Conservation (phyloP, 2,113 vertebrate species). For the Dicrurus megarhynchus region DNA sequence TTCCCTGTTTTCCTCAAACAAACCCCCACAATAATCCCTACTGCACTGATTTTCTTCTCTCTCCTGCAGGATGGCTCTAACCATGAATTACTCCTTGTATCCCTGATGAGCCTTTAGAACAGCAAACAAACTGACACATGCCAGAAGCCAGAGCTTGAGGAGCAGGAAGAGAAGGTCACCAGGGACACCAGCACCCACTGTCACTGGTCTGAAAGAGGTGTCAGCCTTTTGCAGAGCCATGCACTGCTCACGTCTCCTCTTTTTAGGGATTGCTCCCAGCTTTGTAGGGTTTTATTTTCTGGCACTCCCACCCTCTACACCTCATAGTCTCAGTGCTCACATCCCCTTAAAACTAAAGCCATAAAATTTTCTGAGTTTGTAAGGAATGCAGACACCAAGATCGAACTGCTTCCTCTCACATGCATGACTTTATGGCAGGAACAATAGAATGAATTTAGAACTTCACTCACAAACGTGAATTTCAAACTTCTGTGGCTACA, state of each 20-base stretch:
- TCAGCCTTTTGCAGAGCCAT: neutral
- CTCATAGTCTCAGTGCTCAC: neutral
- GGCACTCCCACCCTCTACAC: neutral
- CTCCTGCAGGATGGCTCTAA: neutral
- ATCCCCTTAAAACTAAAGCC: neutral
- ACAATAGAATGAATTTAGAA: neutral
- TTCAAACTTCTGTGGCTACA: neutral
- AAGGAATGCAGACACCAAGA: neutral
- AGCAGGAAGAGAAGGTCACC: neutral
- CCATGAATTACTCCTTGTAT: neutral
- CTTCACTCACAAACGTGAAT: neutral
- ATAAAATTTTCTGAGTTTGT: neutral
- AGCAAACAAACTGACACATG: neutral
- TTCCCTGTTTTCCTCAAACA: neutral
- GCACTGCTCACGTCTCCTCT: neutral
- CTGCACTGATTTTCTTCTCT: neutral
- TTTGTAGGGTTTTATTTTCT: neutral
- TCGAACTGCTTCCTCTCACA: neutral
- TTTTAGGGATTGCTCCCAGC: neutral
- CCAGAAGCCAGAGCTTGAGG: neutral
- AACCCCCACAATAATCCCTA: neutral
- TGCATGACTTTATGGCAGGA: neutral
- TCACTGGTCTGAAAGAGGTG: neutral
- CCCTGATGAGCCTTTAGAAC: neutral
- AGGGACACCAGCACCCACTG: neutral